A percentile compares a stretch with the other conserved stretches of the same genome.
Evolutionary conservation across 2,113 vertebrate genomes (phyloP).

Genomic region (Gadus chalcogrammus): DNA sequence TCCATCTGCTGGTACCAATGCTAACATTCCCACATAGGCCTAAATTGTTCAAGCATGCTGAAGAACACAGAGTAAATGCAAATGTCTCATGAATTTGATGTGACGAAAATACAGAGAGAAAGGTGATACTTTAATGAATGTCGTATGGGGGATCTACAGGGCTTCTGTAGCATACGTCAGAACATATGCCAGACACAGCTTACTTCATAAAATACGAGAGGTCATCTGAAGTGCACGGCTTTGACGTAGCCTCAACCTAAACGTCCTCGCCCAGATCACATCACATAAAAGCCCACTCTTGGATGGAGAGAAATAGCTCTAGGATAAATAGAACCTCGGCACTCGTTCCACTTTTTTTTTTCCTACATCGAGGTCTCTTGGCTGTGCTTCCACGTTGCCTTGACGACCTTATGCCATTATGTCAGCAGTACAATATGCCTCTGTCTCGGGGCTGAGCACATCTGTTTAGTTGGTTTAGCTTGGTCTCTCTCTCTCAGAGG

Average conservation of each 20-base stretch:
- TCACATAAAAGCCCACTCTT: not conserved
- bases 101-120: not conserved
- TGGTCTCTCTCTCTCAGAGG: slow-evolving; percentile 8
- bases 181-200: too few species aligned
- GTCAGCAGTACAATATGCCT: slow-evolving; percentile 40
- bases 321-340: slow-evolving; percentile 42
- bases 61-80: not conserved
- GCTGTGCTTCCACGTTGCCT: slow-evolving; percentile 38
- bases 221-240: too few species aligned
- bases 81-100: slow-evolving; percentile 9
- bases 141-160: not conserved
- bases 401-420: slow-evolving; percentile 48
- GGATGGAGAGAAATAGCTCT: slow-evolving; percentile 42
- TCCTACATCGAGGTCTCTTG: slow-evolving; percentile 31
- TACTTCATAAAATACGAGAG: too few species aligned
- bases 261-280: too few species aligned
- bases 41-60: not conserved
- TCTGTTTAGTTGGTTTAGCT: slow-evolving; percentile 23
- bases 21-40: not conserved
- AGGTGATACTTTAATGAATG: not conserved
- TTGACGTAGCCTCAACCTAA: too few species aligned
- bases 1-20: slow-evolving; percentile 52
- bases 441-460: slow-evolving; percentile 30
- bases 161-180: too few species aligned
- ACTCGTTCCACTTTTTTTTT: slow-evolving; percentile 27